Conservation (phyloP, 2,797 vertebrate species). For the Zalophus californianus region DNA sequence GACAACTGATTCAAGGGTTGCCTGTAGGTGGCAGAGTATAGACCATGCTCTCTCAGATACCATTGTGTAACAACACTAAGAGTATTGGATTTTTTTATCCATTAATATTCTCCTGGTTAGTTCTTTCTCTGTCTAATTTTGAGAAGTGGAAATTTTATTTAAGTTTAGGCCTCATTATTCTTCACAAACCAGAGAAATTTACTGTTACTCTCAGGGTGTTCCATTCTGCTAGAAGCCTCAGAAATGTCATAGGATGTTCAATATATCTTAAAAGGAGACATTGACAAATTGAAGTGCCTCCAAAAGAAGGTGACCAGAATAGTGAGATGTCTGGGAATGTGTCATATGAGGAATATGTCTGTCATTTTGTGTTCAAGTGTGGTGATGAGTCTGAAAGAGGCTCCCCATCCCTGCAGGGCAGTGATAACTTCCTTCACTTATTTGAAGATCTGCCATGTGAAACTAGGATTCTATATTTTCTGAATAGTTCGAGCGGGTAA, state of each 20-base stretch:
- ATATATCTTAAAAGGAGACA: conserved; percentile 58
- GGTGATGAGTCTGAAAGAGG: conserved; percentile 21
- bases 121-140: not conserved
- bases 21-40: not conserved
- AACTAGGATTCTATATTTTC: not conserved
- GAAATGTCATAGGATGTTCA: not conserved
- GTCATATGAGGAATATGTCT: not conserved
- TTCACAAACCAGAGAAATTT: conserved; percentile 33
- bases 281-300: conserved; percentile 44
- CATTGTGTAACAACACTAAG: not conserved
- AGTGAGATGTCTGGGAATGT: conserved; percentile 34
- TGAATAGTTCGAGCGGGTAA: not conserved
- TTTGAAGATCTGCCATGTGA: conserved; percentile 27
- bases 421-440: conserved; percentile 26
- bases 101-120: not conserved
- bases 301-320: conserved; percentile 40
- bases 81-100: not conserved
- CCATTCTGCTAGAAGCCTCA: conserved; percentile 31
- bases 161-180: not conserved
- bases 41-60: not conserved
- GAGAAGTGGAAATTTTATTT: conserved; percentile 11
- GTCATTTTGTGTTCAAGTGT: conserved; percentile 33
- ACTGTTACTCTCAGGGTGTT: not conserved
- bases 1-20: not conserved
- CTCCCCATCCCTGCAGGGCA: not conserved